Evolutionary conservation across 23 tunicate species (phyloP), one percentile per base, ranked within the genome.

Genomic region (Corella eumyota): DNA sequence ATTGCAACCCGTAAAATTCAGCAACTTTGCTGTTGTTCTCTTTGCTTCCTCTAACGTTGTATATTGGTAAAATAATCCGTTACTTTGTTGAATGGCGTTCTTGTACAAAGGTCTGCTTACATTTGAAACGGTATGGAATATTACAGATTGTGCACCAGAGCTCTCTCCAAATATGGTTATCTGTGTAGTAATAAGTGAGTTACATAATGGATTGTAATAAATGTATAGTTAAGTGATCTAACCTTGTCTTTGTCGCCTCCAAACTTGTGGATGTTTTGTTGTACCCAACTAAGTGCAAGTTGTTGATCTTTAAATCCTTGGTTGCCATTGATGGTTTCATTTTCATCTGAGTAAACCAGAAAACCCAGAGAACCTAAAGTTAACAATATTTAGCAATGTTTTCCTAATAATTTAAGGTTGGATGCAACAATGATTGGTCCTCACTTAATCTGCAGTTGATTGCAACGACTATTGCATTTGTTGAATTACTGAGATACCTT

Each of bases 361-460:
- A 75, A 75, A 3, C 82, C 82, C 13, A 75, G 47, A 2, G 73
- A 66, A 6, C 82, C 82, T 75, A 44, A 23, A 25, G 29, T 13
- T 26, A 54, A 4, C 5, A 15, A 40, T 40, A 15, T n/a, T n/a
- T n/a, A n/a, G n/a, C n/a, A n/a, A n/a, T n/a, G n/a, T n/a, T n/a
- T n/a, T n/a, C n/a, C n/a, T n/a, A n/a, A n/a, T n/a, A 40, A 40
- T 40, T 9, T 40, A 40, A 11, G 11, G 11, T 11, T 40, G 11
- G 11, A 15, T 15, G 11, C 11, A 40, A 40, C 48, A n/a, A n/a
- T n/a, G n/a, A n/a, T n/a, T n/a, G n/a, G n/a, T n/a, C n/a, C 45
- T 60, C 48, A 80, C 98, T 92, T 19, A 90, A 36, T 54, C 98
- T 57, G 32, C 81, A 90, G 60, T 90, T 90, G 26, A 82, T 50